phyloP scores from a whole-genome alignment of 2,888 invertebrate genomes.

The Odiellus spinosus region DNA sequence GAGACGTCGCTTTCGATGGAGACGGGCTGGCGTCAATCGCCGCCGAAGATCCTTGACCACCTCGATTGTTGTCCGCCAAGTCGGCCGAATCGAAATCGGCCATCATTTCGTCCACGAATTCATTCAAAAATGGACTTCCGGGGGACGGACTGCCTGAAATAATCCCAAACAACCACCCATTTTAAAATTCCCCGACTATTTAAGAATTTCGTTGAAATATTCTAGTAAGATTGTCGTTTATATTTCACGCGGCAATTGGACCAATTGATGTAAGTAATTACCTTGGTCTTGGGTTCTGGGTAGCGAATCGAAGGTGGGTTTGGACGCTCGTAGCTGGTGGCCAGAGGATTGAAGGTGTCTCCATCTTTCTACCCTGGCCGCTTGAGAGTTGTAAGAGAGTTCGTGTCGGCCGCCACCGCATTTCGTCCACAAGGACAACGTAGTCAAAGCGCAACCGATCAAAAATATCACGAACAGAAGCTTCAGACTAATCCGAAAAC shows the following conservation, averaged over 20 bases:
- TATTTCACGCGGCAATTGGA: too few species aligned
- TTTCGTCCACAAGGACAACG: conserved; percentile 10
- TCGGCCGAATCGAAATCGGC: background rate
- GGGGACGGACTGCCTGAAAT: conserved; percentile 1
- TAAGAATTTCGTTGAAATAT: too few species aligned
- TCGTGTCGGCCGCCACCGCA: conserved; percentile 2
- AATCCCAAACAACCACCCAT: too few species aligned
- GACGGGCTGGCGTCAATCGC: background rate
- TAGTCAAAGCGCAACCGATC: conserved; percentile 5
- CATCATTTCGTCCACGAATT: background rate
- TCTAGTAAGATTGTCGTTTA: too few species aligned
- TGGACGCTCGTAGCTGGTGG: too few species aligned
- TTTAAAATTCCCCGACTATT: too few species aligned
- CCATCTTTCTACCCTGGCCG: conserved; percentile 1
- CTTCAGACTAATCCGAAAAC: conserved; percentile 13
- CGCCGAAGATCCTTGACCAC: background rate
- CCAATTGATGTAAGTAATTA: too few species aligned
- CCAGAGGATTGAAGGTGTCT: conserved; percentile 4
- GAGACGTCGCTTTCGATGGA: background rate
- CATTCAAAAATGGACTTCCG: background rate
- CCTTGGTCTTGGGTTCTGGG: too few species aligned
- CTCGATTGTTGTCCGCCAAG: background rate
- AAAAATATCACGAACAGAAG: conserved; percentile 10
- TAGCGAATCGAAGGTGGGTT: too few species aligned
- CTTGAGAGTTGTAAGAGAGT: background rate